phyloP scores from a whole-genome alignment of 1,140 invertebrate genomes.

The Chrysoperla carnea region DNA sequence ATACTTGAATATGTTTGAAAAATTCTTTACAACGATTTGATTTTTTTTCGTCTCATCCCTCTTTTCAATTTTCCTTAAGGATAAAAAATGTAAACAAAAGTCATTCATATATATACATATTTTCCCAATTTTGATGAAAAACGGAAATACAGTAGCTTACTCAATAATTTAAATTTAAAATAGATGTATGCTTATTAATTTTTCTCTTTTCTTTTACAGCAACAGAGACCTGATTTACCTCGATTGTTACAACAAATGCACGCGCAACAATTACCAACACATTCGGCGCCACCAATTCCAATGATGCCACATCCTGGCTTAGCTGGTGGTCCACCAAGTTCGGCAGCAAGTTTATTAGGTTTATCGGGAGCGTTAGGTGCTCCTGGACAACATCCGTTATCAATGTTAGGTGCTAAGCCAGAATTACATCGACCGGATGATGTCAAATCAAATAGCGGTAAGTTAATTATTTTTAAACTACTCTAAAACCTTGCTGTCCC shows the following conservation, averaged over 20 bases:
- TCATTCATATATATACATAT: too few relatives aligned
- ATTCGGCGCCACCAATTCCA: conserved; percentile 51
- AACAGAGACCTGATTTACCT: conserved; percentile 59
- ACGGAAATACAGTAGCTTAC: too few relatives aligned
- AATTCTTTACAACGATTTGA: too few relatives aligned
- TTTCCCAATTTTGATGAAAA: too few relatives aligned
- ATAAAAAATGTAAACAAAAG: too few relatives aligned
- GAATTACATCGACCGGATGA: conserved; percentile 48
- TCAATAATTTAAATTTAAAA: too few relatives aligned
- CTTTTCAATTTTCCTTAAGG: too few relatives aligned
- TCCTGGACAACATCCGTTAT: conserved; percentile 45
- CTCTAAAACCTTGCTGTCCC: too few relatives aligned
- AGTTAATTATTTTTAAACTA: conserved; percentile 13
- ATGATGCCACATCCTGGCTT: conserved; percentile 57
- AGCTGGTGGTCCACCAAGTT: conserved; percentile 41
- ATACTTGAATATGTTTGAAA: too few relatives aligned
- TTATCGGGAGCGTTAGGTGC: conserved; percentile 32
- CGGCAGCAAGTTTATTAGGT: conserved; percentile 33
- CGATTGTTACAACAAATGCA: conserved; percentile 78
- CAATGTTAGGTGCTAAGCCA: conserved; percentile 48
- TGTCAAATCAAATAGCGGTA: conserved; percentile 48
- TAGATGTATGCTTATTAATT: too few relatives aligned
- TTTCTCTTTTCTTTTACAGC: conserved; percentile 31
- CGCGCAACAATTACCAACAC: conserved; percentile 63
- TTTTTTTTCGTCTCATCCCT: background rate